Base-by-base conservation (phyloP, 1,140 invertebrate species). In the Sycophaga agraensis region DNA sequence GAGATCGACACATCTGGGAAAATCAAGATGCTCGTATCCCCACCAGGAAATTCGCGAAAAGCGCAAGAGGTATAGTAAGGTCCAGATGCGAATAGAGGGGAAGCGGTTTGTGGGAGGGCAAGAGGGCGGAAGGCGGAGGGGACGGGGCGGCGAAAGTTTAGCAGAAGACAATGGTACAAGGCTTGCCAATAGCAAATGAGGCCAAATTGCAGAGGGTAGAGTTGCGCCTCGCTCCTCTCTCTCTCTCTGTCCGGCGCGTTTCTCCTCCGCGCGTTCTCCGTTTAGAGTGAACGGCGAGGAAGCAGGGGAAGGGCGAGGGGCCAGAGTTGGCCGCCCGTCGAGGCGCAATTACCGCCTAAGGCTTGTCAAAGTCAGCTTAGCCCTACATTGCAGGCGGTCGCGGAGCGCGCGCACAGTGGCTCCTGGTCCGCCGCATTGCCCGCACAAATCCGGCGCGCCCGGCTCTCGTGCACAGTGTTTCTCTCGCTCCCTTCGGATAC, bases 341-440 rank as follows among this genome's bases (percentile, higher is more conserved):
- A 8, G 17, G 39, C 1, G 40, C n/a, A 21, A 54, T 54, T 55
- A 34, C 50, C 64, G 66, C 64, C 68, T 70, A 70, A 76, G 67
- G 70, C 72, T 69, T 77, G 77, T 80, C 78, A 81, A 81, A 80
- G 74, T 73, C 71, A 74, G 76, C 64, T 45, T 19, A 43, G 49
- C 50, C 59, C 59, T 54, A 39, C 21, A 59, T 59, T 40, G 14
- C 9, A 21, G 22, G 1, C 46, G 46, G 50, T 59, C 49, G 50
- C 5, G 6, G 11, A n/a, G 26, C 31, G 43, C 42, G 66, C 63
- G 64, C 53, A 42, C 48, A 69, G 60, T 68, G 64, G 56, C 48
- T 49, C 48, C 48, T 59, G 22, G 28, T 43, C 24, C 55, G 46
- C 14, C 48, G 43, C 4, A 39, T 53, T n/a, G 48, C 7, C 14